Evolutionary conservation across 2,888 invertebrate species (phyloP), one percentile per base, ranked within the genome.

Genomic region (Agriopis aurantiaria): DNA sequence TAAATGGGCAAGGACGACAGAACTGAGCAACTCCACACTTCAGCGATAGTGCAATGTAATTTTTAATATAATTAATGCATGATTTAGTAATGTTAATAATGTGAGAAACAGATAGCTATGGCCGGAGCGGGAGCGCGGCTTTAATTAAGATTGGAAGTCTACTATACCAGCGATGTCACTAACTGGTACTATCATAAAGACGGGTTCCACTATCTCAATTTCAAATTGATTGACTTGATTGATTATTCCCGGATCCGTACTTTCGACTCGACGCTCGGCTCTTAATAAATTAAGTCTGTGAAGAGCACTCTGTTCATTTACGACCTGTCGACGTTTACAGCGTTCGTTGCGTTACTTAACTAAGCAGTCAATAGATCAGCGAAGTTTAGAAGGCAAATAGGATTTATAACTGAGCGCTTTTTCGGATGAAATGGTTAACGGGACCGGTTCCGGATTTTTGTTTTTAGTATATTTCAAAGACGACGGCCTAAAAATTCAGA

Each of bases 201-300:
- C 12, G 58, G 58, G 53, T 46, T 52, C 58, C 40, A 17, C 60
- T 64, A 68, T 68, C 59, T 68, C 55, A 53, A 68, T 64, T 64
- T 64, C 59, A 64, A 64, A 68, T 68, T 64, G 33, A 33, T 64
- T 67, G 49, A 67, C 61, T 68, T 64, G 33, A 33, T 64, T 67
- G 49, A 67, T 67, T 33, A 43, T 51, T 60, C 46, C 46, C 40
- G 33, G n/a, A 23, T 49, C 60, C 33, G 33, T 33, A 33, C 3
- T 41, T 40, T 56, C 55, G 41, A 41, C n/a, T 40, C 51, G 61
- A 51, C 41, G 8, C 10, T 49, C 17, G 14, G 46, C 46, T 66
- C 40, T 59, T 43, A 53, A 58, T 46, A 59, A 43, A 51, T 61
- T 61, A 61, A 43, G 41, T 17, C 41, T 49, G 23, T 40, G 49